phyloP scores from a whole-genome alignment of 1,140 invertebrate species.

The Drosophila orena region DNA sequence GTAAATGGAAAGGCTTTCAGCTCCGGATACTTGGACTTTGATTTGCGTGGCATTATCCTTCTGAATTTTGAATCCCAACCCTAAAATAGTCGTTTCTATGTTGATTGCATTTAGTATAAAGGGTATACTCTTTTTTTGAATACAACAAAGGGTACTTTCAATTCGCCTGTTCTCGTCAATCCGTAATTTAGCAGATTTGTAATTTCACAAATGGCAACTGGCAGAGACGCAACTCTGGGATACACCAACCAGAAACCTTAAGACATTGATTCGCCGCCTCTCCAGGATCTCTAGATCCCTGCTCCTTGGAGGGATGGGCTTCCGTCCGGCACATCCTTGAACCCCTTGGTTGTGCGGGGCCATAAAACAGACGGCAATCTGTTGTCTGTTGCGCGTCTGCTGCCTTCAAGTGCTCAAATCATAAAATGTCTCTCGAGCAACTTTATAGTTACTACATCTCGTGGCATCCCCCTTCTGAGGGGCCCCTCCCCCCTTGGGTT shows the following conservation, averaged over 20 bases:
- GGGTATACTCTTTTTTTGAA: neutral
- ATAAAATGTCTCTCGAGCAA: constrained; percentile 81
- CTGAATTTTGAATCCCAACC: too few relatives aligned
- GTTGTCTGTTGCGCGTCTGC: constrained; percentile 79
- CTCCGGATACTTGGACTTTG: neutral
- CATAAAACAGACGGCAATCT: constrained; percentile 80
- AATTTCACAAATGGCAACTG: constrained; percentile 75
- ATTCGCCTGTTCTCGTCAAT: neutral
- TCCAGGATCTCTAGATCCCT: constrained; percentile 4
- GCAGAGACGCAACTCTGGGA: constrained; percentile 21
- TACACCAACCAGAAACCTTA: constrained; percentile 26
- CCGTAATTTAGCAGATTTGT: constrained; percentile 32
- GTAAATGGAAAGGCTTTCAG: constrained; percentile 11
- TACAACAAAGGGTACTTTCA: neutral
- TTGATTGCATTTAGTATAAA: neutral
- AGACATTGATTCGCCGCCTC: constrained; percentile 67
- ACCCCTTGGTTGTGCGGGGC: constrained; percentile 40
- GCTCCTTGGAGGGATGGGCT: neutral
- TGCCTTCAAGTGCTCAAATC: constrained; percentile 81
- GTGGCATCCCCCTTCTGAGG: neutral
- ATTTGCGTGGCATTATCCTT: too few relatives aligned
- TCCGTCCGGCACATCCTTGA: neutral
- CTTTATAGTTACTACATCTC: constrained; percentile 75
- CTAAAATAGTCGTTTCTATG: neutral
- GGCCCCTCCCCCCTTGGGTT: constrained; percentile 33